These are phyloP conservation scores for Venustoraphidia nigricollis DNA, from an alignment of 2,888 invertebrate genomes.

Conservation along the genomic window DNA sequence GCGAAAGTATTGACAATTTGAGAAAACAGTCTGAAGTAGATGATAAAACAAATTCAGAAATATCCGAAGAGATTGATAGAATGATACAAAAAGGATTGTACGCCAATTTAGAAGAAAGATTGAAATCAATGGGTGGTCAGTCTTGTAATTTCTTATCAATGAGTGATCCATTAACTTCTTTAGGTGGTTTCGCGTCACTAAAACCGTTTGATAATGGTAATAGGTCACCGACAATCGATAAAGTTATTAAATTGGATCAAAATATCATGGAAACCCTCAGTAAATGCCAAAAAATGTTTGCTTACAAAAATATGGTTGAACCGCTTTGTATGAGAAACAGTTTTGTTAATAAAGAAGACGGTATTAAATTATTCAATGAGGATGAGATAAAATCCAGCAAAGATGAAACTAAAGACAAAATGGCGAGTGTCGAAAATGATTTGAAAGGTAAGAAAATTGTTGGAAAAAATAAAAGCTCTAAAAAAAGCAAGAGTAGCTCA, in stretches of 20 bases:
- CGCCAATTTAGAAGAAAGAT: conserved; percentile 24
- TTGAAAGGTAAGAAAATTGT: too few species aligned
- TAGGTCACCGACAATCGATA: background rate
- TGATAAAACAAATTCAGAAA: conserved; percentile 25
- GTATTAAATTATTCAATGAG: conserved; percentile 1
- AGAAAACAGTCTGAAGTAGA: conserved; percentile 12
- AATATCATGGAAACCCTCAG: conserved; percentile 4
- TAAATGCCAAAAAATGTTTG: conserved; percentile 4
- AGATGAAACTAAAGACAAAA: conserved; percentile 5
- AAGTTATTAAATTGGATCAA: background rate
- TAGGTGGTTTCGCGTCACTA: background rate
- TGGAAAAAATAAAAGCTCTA: too few species aligned
- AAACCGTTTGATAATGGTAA: background rate
- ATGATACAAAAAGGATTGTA: conserved; percentile 27
- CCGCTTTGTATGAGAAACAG: background rate
- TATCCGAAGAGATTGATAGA: conserved; percentile 26
- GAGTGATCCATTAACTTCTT: background rate
- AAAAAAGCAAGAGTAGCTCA: too few species aligned
- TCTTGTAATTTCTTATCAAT: conserved; percentile 20
- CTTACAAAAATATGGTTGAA: background rate
- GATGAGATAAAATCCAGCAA: conserved; percentile 1
- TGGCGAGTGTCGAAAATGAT: conserved; percentile 10
- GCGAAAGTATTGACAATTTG: conserved; percentile 3
- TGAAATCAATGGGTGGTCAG: conserved; percentile 18
- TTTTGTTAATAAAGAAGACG: conserved; percentile 17